Percentiles rank a stretch among this genome's conserved stretches.
These are phyloP conservation scores for Drosophila gaucha DNA, from an alignment of 2,888 invertebrate genomes.

Conservation along the genomic window DNA sequence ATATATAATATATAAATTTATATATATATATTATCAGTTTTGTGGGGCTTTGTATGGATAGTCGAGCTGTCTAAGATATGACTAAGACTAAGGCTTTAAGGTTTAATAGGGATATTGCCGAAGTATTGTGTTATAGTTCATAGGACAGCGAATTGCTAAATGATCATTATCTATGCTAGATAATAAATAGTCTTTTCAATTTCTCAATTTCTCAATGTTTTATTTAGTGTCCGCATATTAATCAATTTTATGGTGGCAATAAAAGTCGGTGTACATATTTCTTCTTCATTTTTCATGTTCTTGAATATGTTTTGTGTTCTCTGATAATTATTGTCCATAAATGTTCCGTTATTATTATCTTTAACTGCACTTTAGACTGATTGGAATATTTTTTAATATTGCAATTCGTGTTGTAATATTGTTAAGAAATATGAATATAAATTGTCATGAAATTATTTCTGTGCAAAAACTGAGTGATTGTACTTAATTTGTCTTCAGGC, in stretches of 20 bases:
- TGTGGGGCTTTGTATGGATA: too few species aligned
- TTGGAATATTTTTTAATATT: neutral
- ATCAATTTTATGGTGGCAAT: conserved; percentile 10
- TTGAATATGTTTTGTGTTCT: neutral
- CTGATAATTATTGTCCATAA: neutral
- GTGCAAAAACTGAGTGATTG: too few species aligned
- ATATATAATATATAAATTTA: neutral
- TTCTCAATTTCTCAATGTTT: neutral
- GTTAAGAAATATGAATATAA: neutral
- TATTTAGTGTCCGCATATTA: neutral
- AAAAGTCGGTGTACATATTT: neutral
- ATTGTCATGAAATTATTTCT: neutral
- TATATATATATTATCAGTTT: neutral
- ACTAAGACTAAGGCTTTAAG: conserved; percentile 21
- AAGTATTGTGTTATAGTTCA: conserved; percentile 1
- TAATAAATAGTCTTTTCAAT: conserved; percentile 7
- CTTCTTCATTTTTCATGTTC: neutral
- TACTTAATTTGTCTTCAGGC: neutral
- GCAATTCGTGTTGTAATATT: neutral
- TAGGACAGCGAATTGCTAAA: conserved; percentile 5
- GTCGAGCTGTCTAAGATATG: conserved; percentile 34
- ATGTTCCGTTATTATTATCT: neutral
- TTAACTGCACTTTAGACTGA: neutral
- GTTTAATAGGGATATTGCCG: conserved; percentile 7
- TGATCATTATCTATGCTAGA: neutral